A percentile compares a stretch with the other conserved stretches of the same genome.
Conservation (phyloP, 2,888 invertebrate genomes). For the Drosophila heteroneura region DNA sequence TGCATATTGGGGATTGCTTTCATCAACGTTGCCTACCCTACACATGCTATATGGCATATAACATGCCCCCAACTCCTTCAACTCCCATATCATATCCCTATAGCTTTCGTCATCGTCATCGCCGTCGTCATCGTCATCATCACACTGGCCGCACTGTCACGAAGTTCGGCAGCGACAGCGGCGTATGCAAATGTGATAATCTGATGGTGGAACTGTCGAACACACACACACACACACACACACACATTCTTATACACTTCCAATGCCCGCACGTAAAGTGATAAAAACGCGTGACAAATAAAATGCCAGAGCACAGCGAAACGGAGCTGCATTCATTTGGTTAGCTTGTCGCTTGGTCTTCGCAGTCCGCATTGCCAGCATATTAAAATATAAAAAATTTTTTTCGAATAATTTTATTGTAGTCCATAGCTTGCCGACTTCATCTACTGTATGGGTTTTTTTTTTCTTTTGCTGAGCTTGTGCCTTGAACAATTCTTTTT, state of each 20-base stretch:
- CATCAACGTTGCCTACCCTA: slow-evolving; percentile 45
- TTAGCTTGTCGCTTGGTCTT: slow-evolving; percentile 27
- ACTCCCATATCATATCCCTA: slow-evolving; percentile 25
- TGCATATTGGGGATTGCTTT: slow-evolving; percentile 64
- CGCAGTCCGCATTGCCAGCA: slow-evolving; percentile 55
- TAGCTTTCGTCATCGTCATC: slow-evolving; percentile 43
- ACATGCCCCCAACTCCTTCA: slow-evolving; percentile 12
- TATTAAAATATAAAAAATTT: slow-evolving; percentile 66
- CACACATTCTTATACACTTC: slow-evolving; percentile 1
- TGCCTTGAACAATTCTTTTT: slow-evolving; percentile 7
- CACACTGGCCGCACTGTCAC: slow-evolving; percentile 63
- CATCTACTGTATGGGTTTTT: slow-evolving; percentile 38
- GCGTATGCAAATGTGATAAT: slow-evolving; percentile 82
- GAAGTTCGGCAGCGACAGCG: slow-evolving; percentile 41
- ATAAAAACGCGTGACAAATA: slow-evolving; percentile 82
- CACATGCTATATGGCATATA: slow-evolving; percentile 8
- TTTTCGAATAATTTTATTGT: slow-evolving; percentile 76
- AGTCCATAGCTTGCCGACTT: slow-evolving; percentile 61
- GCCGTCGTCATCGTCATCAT: slow-evolving; percentile 47
- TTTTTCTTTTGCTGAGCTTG: slow-evolving; percentile 6
- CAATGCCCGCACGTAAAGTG: slow-evolving; percentile 73
- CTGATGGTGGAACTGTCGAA: slow-evolving; percentile 63
- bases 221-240: slow-evolving; percentile 24
- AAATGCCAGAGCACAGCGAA: slow-evolving; percentile 66
- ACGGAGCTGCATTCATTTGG: slow-evolving; percentile 67